phyloP scores from a whole-genome alignment of 2,888 invertebrate species.

The Lasius fuliginosus region DNA sequence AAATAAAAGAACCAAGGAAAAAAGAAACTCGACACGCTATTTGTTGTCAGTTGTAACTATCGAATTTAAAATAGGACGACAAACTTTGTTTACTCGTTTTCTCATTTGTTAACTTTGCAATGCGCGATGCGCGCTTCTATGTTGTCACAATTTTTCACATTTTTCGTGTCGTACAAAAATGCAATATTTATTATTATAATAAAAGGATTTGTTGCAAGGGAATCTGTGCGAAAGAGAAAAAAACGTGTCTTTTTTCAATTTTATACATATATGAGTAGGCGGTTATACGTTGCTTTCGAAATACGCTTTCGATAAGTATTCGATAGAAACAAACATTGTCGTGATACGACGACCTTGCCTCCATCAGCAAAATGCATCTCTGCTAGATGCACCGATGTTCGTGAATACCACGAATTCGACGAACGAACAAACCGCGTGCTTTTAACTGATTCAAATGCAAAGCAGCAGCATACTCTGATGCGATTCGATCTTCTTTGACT shows the following conservation, averaged over 20 bases:
- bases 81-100: conserved; percentile 38
- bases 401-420: conserved; percentile 41
- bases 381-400: conserved; percentile 56
- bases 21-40: conserved; percentile 31
- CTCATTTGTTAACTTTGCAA: conserved; percentile 46
- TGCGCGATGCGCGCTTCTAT: neutral
- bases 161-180: neutral
- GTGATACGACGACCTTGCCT: conserved; percentile 39
- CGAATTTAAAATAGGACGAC: conserved; percentile 41
- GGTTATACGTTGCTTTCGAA: conserved; percentile 66
- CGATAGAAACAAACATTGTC: conserved; percentile 79
- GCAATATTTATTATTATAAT: neutral
- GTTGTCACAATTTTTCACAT: conserved; percentile 1
- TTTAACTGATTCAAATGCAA: conserved; percentile 70
- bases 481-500: conserved; percentile 59
- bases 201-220: conserved; percentile 28
- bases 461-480: conserved; percentile 52
- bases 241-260: neutral
- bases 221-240: neutral
- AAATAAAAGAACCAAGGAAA: conserved; percentile 7
- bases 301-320: conserved; percentile 77
- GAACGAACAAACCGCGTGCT: conserved; percentile 42
- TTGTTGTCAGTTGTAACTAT: conserved; percentile 40
- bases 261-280: conserved; percentile 47
- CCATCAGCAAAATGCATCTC: conserved; percentile 59